phyloP scores from a whole-genome alignment of 1,140 invertebrate genomes.

The Spodoptera frugiperda region DNA sequence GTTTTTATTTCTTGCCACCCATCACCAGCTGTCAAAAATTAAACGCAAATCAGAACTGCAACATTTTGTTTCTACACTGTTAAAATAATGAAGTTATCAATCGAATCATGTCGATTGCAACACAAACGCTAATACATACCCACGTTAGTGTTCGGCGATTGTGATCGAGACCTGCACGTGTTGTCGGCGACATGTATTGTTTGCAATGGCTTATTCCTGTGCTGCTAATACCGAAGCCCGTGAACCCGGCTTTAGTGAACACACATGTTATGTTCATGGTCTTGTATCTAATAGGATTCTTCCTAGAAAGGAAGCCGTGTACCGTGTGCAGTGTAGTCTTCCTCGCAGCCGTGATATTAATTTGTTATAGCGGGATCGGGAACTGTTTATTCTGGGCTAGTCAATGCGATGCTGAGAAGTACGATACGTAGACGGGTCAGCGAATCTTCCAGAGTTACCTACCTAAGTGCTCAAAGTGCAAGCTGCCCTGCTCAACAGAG shows the following conservation, averaged over 20 bases:
- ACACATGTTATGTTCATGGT: conserved; percentile 99
- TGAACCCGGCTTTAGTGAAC: conserved; percentile 97
- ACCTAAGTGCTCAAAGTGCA: conserved; percentile 72
- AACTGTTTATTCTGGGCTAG: conserved; percentile 97
- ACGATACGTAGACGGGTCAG: conserved; percentile 87
- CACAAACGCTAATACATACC: conserved; percentile 55
- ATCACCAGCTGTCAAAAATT: conserved; percentile 47
- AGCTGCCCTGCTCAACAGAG: conserved; percentile 61
- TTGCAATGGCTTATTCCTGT: conserved; percentile 99
- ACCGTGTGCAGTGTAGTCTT: conserved; percentile 98
- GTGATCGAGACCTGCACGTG: conserved; percentile 42
- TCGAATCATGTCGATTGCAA: conserved; percentile 74
- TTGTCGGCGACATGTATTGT: conserved; percentile 94
- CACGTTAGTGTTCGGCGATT: conserved; percentile 47
- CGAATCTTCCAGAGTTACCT: conserved; percentile 58
- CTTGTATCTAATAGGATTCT: conserved; percentile 96
- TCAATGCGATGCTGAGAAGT: conserved; percentile 91
- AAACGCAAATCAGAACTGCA: conserved; percentile 50
- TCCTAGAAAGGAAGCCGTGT: conserved; percentile 98
- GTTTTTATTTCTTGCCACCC: neutral
- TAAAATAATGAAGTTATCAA: conserved; percentile 66
- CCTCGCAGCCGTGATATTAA: conserved; percentile 95
- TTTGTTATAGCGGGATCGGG: conserved; percentile 98
- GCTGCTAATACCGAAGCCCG: conserved; percentile 97
- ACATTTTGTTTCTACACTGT: conserved; percentile 46